These are phyloP conservation scores for Dioctria linearis DNA, from an alignment of 2,888 invertebrate species.

Conservation along the genomic window DNA sequence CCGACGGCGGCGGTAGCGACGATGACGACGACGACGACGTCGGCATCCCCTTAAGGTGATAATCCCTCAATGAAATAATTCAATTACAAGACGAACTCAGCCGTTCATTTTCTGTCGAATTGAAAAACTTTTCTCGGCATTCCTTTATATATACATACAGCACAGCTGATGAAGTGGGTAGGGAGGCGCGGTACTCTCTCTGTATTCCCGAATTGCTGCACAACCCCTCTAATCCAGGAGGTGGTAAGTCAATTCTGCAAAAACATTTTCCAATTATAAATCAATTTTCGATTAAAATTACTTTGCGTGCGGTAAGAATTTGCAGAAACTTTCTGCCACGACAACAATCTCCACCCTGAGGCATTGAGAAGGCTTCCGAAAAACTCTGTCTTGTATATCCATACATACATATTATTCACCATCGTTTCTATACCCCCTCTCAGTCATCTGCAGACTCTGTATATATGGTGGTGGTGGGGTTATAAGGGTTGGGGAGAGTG, in stretches of 20 bases:
- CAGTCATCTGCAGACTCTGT: too few species aligned
- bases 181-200: neutral
- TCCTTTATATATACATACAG: neutral
- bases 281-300: conserved; percentile 72
- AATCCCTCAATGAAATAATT: conserved; percentile 53
- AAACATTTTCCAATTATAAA: conserved; percentile 71
- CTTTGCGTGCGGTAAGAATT: conserved; percentile 64
- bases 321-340: conserved; percentile 49
- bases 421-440: too few species aligned
- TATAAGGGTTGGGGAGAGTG: too few species aligned
- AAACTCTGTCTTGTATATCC: too few species aligned
- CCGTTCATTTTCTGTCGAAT: conserved; percentile 38
- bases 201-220: neutral
- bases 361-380: neutral
- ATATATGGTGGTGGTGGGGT: too few species aligned
- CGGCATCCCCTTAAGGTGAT: conserved; percentile 36
- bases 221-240: conserved; percentile 29
- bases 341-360: conserved; percentile 12
- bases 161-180: neutral
- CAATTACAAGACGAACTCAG: conserved; percentile 47
- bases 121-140: conserved; percentile 39
- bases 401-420: too few species aligned
- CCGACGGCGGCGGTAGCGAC: neutral
- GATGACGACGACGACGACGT: neutral
- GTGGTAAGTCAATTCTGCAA: conserved; percentile 55